Evolutionary conservation across 2,797 vertebrate genomes (phyloP).

Genomic region (Brotula barbata): DNA sequence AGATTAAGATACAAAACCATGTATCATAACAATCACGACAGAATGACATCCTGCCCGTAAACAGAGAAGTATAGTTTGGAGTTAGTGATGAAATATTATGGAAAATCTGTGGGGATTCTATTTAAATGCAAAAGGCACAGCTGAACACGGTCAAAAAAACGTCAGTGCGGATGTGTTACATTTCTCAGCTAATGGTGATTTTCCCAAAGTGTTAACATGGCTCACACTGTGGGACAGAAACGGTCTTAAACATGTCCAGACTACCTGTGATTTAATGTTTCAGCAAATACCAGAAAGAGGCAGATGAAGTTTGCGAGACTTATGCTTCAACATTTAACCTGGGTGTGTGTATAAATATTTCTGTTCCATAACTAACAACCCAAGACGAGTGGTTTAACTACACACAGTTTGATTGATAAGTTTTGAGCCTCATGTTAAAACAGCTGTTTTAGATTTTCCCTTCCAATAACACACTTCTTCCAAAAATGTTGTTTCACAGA

Average conservation of each 20-base stretch:
- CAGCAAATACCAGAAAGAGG: constrained; percentile 15
- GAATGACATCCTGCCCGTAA: no score
- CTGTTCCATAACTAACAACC: neutral
- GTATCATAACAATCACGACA: no score
- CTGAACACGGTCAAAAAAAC: constrained; percentile 44
- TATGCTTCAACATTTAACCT: neutral
- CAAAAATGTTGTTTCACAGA: no score
- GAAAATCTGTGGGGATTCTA: constrained; percentile 11
- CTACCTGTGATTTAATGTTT: neutral
- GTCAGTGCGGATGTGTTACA: constrained; percentile 60
- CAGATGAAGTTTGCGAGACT: neutral
- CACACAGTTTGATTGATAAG: no score
- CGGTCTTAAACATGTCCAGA: constrained; percentile 22
- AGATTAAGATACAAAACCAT: no score
- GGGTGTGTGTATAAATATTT: neutral
- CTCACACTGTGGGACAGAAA: constrained; percentile 24
- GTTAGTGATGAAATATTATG: constrained; percentile 11
- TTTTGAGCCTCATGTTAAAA: no score
- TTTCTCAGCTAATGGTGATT: constrained; percentile 67
- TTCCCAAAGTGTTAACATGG: constrained; percentile 49
- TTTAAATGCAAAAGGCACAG: constrained; percentile 34
- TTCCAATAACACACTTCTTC: no score
- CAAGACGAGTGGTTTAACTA: neutral
- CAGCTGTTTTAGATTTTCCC: no score
- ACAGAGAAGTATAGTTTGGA: constrained; percentile 38